phyloP scores from a whole-genome alignment of 1,140 invertebrate species.

The Anthonomus grandis region DNA sequence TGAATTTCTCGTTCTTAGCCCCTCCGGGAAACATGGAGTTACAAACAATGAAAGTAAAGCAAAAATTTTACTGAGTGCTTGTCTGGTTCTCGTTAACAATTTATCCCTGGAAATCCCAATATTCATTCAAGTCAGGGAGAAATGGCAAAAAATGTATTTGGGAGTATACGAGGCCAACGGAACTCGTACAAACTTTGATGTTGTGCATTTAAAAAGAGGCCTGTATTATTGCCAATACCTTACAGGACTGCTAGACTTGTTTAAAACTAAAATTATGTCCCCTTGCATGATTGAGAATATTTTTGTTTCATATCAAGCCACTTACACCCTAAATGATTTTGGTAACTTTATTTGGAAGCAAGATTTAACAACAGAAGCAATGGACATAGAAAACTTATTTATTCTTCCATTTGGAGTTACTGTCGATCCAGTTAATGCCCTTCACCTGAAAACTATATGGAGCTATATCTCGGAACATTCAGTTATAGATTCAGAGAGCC shows the following conservation, averaged over 20 bases:
- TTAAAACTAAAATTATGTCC: slow-evolving; percentile 74
- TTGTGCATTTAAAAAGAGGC: slow-evolving; percentile 79
- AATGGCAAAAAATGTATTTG: slow-evolving; percentile 76
- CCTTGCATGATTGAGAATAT: slow-evolving; percentile 62
- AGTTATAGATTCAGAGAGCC: slow-evolving; percentile 82
- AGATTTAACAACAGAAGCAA: slow-evolving; percentile 69
- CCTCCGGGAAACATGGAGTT: slow-evolving; percentile 58
- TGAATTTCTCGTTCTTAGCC: slow-evolving; percentile 77
- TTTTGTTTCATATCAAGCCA: slow-evolving; percentile 74
- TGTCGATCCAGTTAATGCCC: slow-evolving; percentile 74
- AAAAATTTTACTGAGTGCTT: slow-evolving; percentile 82
- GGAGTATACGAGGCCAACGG: slow-evolving; percentile 74
- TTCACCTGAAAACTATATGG: slow-evolving; percentile 85
- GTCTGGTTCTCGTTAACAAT: slow-evolving; percentile 80
- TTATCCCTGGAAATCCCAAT: slow-evolving; percentile 76
- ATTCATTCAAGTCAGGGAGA: slow-evolving; percentile 82
- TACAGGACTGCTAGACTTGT: slow-evolving; percentile 71
- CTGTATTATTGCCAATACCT: slow-evolving; percentile 82
- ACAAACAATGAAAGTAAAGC: slow-evolving; percentile 70
- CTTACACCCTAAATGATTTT: slow-evolving; percentile 77
- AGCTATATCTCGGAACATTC: slow-evolving; percentile 79
- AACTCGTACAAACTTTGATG: slow-evolving; percentile 77
- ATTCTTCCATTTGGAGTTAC: slow-evolving; percentile 81
- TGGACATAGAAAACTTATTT: slow-evolving; percentile 49
- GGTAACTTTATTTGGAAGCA: slow-evolving; percentile 63